A percentile compares a stretch with the other conserved stretches of the same genome.
Conservation (phyloP, 2,797 vertebrate species). For the Channallabes apus region DNA sequence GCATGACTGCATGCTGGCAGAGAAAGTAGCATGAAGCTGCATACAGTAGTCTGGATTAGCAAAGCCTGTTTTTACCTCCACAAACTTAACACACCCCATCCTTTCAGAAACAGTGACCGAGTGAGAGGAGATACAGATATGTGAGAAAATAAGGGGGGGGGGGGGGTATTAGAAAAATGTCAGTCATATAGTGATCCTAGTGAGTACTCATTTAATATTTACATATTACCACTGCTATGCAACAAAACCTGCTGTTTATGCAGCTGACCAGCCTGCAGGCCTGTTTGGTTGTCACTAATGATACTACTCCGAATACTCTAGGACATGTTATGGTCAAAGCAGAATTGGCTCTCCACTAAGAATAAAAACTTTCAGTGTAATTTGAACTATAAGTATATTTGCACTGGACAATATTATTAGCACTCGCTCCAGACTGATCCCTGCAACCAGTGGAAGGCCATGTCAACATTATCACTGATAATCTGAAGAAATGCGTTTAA, state of each 20-base stretch:
- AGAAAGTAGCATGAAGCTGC: constrained; percentile 14
- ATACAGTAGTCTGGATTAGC: constrained; percentile 48
- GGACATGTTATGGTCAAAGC: background rate
- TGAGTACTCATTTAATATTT: constrained; percentile 66
- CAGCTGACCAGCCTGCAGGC: constrained; percentile 54
- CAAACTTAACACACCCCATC: constrained; percentile 58
- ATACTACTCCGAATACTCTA: constrained; percentile 15
- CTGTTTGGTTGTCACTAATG: constrained; percentile 59
- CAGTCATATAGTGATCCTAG: constrained; percentile 51
- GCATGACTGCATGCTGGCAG: constrained; percentile 38
- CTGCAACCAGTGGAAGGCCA: background rate
- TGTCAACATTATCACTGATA: constrained; percentile 33
- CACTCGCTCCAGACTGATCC: constrained; percentile 19
- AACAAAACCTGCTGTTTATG: constrained; percentile 68
- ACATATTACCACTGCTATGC: constrained; percentile 62
- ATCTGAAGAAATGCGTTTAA: constrained; percentile 16
- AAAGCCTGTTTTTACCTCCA: constrained; percentile 46
- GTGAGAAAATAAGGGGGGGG: background rate
- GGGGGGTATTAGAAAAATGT: constrained; percentile 9
- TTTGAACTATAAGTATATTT: background rate
- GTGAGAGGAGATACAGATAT: background rate
- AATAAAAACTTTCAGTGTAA: background rate
- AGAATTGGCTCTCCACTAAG: background rate
- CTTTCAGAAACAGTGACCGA: constrained; percentile 53
- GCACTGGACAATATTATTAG: constrained; percentile 2